Base-by-base conservation (phyloP, 2,113 vertebrate genomes). In the Crotophaga sulcirostris region DNA sequence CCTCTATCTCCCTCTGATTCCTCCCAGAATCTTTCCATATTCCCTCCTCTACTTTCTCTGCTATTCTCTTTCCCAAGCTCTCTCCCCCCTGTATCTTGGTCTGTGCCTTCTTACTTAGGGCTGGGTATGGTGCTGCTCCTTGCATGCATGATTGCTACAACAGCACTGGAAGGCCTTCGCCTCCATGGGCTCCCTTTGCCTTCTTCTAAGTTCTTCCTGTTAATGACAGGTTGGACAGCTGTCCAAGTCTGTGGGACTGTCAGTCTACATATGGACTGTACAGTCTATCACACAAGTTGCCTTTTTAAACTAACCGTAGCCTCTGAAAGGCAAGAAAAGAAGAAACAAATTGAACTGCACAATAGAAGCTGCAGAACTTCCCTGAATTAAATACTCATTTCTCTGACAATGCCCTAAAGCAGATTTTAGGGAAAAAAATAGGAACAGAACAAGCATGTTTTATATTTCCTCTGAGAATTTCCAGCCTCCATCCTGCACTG, bases 71-170 rank as follows among this genome's bases (percentile, higher is more conserved):
- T 58, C 19, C n/a, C 15, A 82, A 23, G n/a, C 7, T 79, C 14
- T 88, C 45, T 76, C 42, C 15, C 10, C 33, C 83, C 40, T 76
- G 13, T 45, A 19, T 60, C 44, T 63, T 72, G 29, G 3, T 75
- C 34, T 79, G 2, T 47, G 20, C 11, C 62, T 76, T 66, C 23
- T 67, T 67, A 45, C 34, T 16, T 5, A 78, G 45, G 51, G 17
- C 34, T 75, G 25, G 7, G 7, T 23, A 14, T 47, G 20, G 18
- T 47, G 44, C 18, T 47, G 44, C 18, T 63, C 3, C 26, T 89
- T 70, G 18, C 19, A 18, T 8, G 4, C 6, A 10, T 9, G 31
- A 26, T 60, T 9, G 2, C 38, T 87, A 3, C 0, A 0, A 58
- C 14, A 75, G 16, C 21, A 84, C 56, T 84, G 66, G 34, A 42